These are phyloP conservation scores for Platichthys stellatus DNA, from an alignment of 2,113 vertebrate species.

Conservation along the genomic window DNA sequence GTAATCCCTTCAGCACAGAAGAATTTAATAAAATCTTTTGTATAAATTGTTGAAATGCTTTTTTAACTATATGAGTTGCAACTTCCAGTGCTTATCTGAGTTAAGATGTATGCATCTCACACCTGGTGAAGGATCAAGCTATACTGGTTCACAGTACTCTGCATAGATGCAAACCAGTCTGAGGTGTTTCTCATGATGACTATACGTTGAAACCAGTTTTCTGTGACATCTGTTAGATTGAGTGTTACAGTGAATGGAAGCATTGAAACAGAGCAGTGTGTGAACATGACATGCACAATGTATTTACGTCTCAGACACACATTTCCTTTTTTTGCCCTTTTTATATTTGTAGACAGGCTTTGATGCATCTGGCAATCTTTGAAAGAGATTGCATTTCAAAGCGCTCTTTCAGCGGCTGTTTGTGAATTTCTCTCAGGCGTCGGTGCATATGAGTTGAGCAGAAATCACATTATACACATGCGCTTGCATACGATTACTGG, in stretches of 20 bases:
- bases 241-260: not conserved
- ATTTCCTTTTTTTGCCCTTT: not conserved
- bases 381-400: not conserved
- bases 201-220: not conserved
- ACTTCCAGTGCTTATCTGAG: too few relatives aligned
- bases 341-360: conserved; percentile 5
- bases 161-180: not conserved
- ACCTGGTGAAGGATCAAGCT: too few relatives aligned
- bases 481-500: conserved; percentile 49
- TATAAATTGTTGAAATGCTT: too few relatives aligned
- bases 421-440: conserved; percentile 25
- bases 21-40: too few relatives aligned
- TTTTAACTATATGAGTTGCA: too few relatives aligned
- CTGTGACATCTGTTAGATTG: not conserved
- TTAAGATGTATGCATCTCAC: too few relatives aligned
- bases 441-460: conserved; percentile 25
- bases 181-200: not conserved
- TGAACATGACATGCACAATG: not conserved
- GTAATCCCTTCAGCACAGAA: too few relatives aligned
- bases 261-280: conserved; percentile 1
- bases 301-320: not conserved
- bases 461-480: conserved; percentile 56
- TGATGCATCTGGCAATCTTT: not conserved
- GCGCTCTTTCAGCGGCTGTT: not conserved
- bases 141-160: too few relatives aligned